These are phyloP conservation scores for Peromyscus aztecus DNA, from an alignment of 2,797 vertebrate genomes.

Conservation along the genomic window DNA sequence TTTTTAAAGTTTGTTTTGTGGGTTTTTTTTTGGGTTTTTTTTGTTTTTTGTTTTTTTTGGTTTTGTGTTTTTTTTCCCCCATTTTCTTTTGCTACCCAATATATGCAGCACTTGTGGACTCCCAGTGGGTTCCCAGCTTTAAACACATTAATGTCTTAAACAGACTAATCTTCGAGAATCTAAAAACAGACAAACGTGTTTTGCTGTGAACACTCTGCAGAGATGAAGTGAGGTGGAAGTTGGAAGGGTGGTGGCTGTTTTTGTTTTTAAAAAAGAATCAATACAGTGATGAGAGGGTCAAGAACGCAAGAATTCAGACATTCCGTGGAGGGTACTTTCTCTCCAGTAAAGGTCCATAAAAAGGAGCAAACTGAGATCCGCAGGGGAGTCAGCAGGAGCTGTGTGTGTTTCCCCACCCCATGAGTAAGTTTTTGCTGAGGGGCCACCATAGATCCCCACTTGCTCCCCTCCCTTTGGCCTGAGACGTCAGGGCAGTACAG, in stretches of 20 bases:
- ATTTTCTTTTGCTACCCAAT: constrained; percentile 81
- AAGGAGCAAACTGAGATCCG: constrained; percentile 88
- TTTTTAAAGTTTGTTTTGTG: constrained; percentile 64
- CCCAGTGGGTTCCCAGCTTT: constrained; percentile 84
- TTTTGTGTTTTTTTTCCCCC: constrained; percentile 54
- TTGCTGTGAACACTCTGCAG: constrained; percentile 82
- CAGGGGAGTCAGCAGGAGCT: constrained; percentile 88
- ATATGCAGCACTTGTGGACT: constrained; percentile 85
- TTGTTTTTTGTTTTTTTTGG: constrained; percentile 55
- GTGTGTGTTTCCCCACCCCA: constrained; percentile 74
- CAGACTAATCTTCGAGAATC: constrained; percentile 86
- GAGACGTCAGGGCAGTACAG: constrained; percentile 88
- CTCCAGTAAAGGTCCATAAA: constrained; percentile 87
- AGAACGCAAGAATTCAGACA: constrained; percentile 88
- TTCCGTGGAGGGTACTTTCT: constrained; percentile 85
- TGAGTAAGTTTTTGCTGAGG: constrained; percentile 84
- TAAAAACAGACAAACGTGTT: constrained; percentile 86
- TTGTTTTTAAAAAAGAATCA: constrained; percentile 83
- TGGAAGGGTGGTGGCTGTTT: constrained; percentile 58
- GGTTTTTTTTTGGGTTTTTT: background rate
- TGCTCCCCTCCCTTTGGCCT: constrained; percentile 89
- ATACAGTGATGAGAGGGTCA: constrained; percentile 87
- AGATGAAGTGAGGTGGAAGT: constrained; percentile 77
- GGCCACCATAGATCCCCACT: constrained; percentile 86
- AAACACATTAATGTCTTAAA: constrained; percentile 87